Percentiles rank a stretch among this genome's conserved stretches.
phyloP scores from a whole-genome alignment of 1,140 invertebrate genomes.

The Pseudomyrmex sp. region DNA sequence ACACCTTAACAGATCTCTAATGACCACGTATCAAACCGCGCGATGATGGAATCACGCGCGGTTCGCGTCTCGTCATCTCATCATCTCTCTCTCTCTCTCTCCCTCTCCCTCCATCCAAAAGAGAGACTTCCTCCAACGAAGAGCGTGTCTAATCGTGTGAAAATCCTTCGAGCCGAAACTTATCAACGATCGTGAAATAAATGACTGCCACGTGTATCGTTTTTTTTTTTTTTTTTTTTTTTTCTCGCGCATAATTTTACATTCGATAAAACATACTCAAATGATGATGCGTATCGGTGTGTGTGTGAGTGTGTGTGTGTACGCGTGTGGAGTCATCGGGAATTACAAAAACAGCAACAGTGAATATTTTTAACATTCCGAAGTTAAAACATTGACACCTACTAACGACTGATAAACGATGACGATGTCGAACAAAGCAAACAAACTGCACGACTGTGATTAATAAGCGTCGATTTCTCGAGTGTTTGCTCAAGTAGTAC shows the following conservation, averaged over 20 bases:
- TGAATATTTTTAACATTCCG: constrained; percentile 45
- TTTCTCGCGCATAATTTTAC: constrained; percentile 24
- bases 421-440: constrained; percentile 32
- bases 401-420: background rate
- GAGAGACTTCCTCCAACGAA: too few species aligned
- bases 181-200: constrained; percentile 57
- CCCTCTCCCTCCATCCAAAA: background rate
- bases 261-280: background rate
- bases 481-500: constrained; percentile 20
- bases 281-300: constrained; percentile 9
- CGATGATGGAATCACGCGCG: constrained; percentile 38
- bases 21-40: constrained; percentile 38
- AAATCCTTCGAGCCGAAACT: constrained; percentile 38
- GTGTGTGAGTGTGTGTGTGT: background rate
- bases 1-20: constrained; percentile 58
- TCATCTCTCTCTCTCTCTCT: background rate
- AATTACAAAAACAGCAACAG: constrained; percentile 31
- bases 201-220: constrained; percentile 20
- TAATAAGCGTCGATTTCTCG: constrained; percentile 51
- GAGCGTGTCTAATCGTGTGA: constrained; percentile 39
- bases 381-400: constrained; percentile 11
- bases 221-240: background rate
- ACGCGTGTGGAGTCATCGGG: background rate
- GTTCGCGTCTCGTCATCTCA: background rate
- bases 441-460: constrained; percentile 37